phyloP scores from a whole-genome alignment of 2,888 invertebrate genomes.

The Ditula angustiorana region DNA sequence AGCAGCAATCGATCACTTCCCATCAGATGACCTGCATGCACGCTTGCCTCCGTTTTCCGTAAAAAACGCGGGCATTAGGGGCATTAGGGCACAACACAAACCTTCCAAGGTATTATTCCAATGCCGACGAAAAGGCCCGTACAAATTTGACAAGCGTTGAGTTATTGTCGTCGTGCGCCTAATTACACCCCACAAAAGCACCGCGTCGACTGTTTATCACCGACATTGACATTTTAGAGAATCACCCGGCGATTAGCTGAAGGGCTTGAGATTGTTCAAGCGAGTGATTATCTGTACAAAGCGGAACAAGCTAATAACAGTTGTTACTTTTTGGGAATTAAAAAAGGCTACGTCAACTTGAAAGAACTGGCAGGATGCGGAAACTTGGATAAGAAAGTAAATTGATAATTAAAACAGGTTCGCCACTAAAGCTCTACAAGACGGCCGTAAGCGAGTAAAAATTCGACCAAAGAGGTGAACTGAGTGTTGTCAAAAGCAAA shows the following conservation, averaged over 20 bases:
- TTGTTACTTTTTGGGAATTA: background rate
- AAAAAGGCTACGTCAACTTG: background rate
- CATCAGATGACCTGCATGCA: too few species aligned
- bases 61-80: background rate
- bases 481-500: too few species aligned
- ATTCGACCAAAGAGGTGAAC: too few species aligned
- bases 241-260: background rate
- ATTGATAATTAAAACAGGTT: background rate
- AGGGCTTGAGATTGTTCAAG: background rate
- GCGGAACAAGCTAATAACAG: background rate
- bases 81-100: conserved; percentile 13
- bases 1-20: too few species aligned
- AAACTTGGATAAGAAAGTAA: background rate
- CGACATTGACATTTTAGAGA: conserved; percentile 22
- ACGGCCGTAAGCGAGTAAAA: too few species aligned
- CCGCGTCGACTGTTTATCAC: conserved; percentile 10
- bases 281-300: background rate
- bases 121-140: conserved; percentile 4
- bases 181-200: conserved; percentile 26
- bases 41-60: too few species aligned
- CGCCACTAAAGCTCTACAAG: too few species aligned
- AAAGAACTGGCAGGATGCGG: background rate
- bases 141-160: conserved; percentile 21
- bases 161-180: conserved; percentile 15
- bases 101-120: conserved; percentile 18